These are phyloP conservation scores for Monomorium pharaonis DNA, from an alignment of 1,140 invertebrate species.

Conservation along the genomic window DNA sequence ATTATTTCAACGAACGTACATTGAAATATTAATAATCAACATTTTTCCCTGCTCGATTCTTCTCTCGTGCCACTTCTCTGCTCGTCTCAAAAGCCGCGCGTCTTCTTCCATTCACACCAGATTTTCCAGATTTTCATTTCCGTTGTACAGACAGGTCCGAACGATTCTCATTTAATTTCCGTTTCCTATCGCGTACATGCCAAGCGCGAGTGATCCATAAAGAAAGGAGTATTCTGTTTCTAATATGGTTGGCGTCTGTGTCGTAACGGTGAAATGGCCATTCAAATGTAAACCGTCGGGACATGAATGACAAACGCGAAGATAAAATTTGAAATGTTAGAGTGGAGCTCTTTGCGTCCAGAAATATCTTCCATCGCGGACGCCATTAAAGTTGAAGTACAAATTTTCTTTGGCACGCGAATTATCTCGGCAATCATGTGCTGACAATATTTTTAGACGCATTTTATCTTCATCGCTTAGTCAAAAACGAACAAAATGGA, in stretches of 20 bases:
- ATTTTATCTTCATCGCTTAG: slow-evolving; percentile 29
- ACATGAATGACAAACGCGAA: slow-evolving; percentile 1
- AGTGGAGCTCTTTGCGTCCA: not conserved
- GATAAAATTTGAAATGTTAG: slow-evolving; percentile 32
- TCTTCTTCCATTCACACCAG: slow-evolving; percentile 26
- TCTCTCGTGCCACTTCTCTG: slow-evolving; percentile 7
- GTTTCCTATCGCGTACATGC: slow-evolving; percentile 58
- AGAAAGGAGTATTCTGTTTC: slow-evolving; percentile 33
- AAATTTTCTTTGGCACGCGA: not conserved
- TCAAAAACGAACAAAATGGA: slow-evolving; percentile 3
- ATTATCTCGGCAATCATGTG: not conserved
- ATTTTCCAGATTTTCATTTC: slow-evolving; percentile 75
- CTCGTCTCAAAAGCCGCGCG: not conserved
- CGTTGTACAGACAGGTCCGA: slow-evolving; percentile 57
- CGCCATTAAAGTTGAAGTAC: not conserved
- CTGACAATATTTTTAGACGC: not conserved
- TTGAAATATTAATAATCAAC: slow-evolving; percentile 46
- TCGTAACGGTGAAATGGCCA: not conserved
- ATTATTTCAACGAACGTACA: slow-evolving; percentile 19
- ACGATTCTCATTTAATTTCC: slow-evolving; percentile 76
- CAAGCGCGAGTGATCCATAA: slow-evolving; percentile 34
- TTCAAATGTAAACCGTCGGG: slow-evolving; percentile 29
- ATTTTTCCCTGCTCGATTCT: slow-evolving; percentile 19
- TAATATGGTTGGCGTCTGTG: slow-evolving; percentile 37
- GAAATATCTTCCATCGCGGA: not conserved